These are phyloP conservation scores for Xylophagus ater DNA, from an alignment of 2,888 invertebrate genomes.

Conservation along the genomic window DNA sequence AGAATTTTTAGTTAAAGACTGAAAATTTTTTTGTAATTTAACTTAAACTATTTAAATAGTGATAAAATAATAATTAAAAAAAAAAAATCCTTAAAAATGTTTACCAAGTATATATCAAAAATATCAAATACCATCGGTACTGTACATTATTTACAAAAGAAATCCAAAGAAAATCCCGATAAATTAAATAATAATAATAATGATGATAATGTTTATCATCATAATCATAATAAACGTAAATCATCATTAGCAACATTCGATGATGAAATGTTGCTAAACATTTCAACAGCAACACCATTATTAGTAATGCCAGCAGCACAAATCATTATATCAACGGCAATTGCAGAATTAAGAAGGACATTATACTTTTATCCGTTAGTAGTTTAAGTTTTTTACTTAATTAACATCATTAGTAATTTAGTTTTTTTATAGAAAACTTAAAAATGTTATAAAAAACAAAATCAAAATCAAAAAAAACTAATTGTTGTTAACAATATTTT, in stretches of 20 bases:
- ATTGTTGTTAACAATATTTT: too few species aligned
- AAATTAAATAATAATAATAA: conserved; percentile 7
- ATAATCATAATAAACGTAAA: conserved; percentile 3
- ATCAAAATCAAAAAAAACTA: too few species aligned
- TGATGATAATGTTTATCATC: background rate
- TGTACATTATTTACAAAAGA: conserved; percentile 19
- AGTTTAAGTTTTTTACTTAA: too few species aligned
- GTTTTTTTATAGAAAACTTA: too few species aligned
- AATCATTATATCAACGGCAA: conserved; percentile 42
- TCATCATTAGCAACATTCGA: conserved; percentile 6
- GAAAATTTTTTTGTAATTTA: conserved; percentile 1
- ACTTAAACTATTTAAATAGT: background rate
- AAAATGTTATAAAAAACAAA: too few species aligned
- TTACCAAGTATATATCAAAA: conserved; percentile 37
- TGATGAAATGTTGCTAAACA: conserved; percentile 12
- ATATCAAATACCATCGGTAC: conserved; percentile 30
- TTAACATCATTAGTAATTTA: too few species aligned
- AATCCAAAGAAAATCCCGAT: conserved; percentile 15
- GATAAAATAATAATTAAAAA: conserved; percentile 4
- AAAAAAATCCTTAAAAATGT: conserved; percentile 24
- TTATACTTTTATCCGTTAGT: conserved; percentile 44
- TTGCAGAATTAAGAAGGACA: conserved; percentile 40
- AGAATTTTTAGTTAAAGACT: too few species aligned
- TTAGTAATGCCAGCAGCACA: conserved; percentile 41
- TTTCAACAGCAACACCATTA: conserved; percentile 26